Base-by-base conservation (phyloP, 1,140 invertebrate genomes). In the Diuraphis noxia region DNA sequence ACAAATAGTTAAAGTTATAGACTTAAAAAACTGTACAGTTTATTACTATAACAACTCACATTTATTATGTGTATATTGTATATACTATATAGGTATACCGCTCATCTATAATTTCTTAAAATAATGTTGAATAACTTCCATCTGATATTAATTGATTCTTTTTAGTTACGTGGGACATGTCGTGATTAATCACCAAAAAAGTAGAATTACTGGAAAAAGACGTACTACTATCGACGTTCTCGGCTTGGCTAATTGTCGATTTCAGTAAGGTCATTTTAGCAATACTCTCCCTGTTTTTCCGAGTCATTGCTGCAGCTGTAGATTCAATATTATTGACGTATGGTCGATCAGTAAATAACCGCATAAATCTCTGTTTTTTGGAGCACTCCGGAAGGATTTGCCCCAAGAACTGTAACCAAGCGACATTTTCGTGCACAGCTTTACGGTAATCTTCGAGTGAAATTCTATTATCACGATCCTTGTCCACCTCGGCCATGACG, bases 121-220 rank as follows among this genome's bases (percentile, higher is more conserved):
- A 63, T 17, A 63, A 63, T 63, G 56, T 63, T n/a, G n/a, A 63
- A n/a, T 63, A 63, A n/a, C 17, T 63, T 63, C 30, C 56, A n/a
- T 63, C 56, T 17, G 56, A 17, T 63, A 5, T n/a, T 17, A 13
- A 6, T 63, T 17, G 30, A n/a, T 63, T 63, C 5, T 13, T n/a
- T 63, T 5, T 72, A 5, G 4, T 2, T 1, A 0, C 1, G 34
- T 0, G 30, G 19, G 10, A 3, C 13, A 5, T 17, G 13, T n/a
- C 30, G 23, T 1, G 13, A 0, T 72, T 72, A n/a, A n/a, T 10
- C 30, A 72, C n/a, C 13, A 72, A 72, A 72, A 0, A 0, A 72
- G 56, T n/a, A 34, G 56, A 72, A n/a, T 72, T n/a, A 5, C 56
- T 72, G 56, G 56, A 72, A n/a, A 72, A 72, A 17, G 56, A 72